These are phyloP conservation scores for Schizopygopsis malacanthus DNA, from an alignment of 2,797 vertebrate genomes.

Conservation along the genomic window DNA sequence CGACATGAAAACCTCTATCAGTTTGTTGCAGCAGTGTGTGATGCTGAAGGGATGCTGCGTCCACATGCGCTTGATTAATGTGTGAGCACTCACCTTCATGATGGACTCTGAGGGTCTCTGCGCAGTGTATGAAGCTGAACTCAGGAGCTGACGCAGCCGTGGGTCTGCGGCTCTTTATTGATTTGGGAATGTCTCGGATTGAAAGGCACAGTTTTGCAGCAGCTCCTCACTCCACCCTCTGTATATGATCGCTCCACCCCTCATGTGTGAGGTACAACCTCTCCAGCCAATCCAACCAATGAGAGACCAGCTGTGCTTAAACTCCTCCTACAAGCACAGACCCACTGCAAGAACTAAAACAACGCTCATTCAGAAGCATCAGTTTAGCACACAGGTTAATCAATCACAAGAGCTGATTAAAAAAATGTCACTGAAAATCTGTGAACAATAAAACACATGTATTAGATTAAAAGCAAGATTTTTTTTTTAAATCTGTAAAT, in stretches of 20 bases:
- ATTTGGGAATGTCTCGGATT: neutral
- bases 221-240: neutral
- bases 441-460: neutral
- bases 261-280: neutral
- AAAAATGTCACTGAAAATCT: neutral
- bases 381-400: neutral
- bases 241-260: neutral
- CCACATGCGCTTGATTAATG: neutral
- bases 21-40: neutral
- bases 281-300: neutral
- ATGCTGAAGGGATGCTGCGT: neutral
- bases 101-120: slow-evolving; percentile 4
- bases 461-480: neutral
- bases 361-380: neutral
- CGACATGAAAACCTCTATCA: neutral
- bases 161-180: neutral
- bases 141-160: neutral
- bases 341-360: slow-evolving; percentile 17
- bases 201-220: slow-evolving; percentile 2
- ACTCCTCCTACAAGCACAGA: slow-evolving; percentile 20
- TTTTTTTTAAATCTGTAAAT: too few species aligned
- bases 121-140: neutral
- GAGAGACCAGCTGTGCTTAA: neutral
- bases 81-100: slow-evolving; percentile 21
- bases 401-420: neutral